Evolutionary conservation across 2,888 invertebrate genomes (phyloP), one percentile per base, ranked within the genome.

Genomic region (Octodonta nipae): DNA sequence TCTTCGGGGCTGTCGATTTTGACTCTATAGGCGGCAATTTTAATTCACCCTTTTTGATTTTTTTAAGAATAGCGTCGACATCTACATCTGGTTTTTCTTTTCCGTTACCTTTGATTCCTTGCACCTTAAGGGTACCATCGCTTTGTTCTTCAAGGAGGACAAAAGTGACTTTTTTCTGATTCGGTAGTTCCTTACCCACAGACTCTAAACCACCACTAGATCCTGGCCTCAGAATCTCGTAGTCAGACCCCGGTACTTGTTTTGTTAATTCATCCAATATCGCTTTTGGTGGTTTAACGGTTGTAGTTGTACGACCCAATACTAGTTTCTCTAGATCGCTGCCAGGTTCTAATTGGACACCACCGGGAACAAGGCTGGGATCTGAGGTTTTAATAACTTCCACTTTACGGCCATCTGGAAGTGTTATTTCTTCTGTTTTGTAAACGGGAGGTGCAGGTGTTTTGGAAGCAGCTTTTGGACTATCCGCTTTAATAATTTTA

Each of bases 81-180:
- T 84, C 83, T 3, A 75, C 71, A 28, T 78, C 76, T 45, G 75
- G 76, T 33, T 78, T 70, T 45, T 74, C 77, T 30, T 77, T 68
- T 2, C 75, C 68, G 47, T 81, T 84, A 0, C 84, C 82, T 61
- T 81, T 80, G 1, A 85, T 77, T 2, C 84, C 84, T 55, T 85
- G 83, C 0, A 86, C 84, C 60, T 85, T 85, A 44, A 81, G 81
- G 13, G 80, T 79, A 4, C 86, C 86, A 49, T 86, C 86, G 3
- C 79, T 72, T 54, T 86, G 86, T 54, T 87, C 86, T 58, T 86
- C 86, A 7, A 87, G 63, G 26, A 86, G 78, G 1, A 87, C 86
- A 49, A 86, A 86, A 1, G 86, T 86, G 0, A 86, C 84, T 54
- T 85, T 84, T 60, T 85, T 85, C 42, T 76, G 73, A 45, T 69